Conservation (phyloP, 2,888 invertebrate genomes). For the Holacanthella duospinosa region DNA sequence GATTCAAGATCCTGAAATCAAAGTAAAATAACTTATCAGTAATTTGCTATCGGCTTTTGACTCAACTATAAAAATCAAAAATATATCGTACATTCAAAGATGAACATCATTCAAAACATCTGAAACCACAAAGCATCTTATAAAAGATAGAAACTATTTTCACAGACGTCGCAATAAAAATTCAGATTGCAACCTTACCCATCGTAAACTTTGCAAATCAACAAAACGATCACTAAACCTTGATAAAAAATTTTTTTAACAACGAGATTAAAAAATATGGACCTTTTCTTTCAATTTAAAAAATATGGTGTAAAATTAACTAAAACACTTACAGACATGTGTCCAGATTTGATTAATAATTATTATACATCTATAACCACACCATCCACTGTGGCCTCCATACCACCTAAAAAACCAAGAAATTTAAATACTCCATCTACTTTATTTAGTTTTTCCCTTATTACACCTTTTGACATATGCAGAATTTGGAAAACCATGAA, state of each 20-base stretch:
- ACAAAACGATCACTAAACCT: background rate
- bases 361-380: background rate
- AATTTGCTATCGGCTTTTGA: too few species aligned
- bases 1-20: too few species aligned
- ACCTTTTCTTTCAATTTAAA: background rate
- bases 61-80: too few species aligned
- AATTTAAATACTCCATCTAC: background rate
- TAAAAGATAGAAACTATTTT: background rate
- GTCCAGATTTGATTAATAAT: background rate
- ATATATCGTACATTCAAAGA: too few species aligned
- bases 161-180: background rate
- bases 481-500: background rate
- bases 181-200: too few species aligned
- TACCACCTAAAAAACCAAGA: background rate
- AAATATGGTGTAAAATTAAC: background rate
- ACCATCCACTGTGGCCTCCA: background rate
- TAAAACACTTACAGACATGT: too few species aligned
- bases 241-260: background rate
- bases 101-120: background rate
- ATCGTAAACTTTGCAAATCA: too few species aligned
- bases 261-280: background rate
- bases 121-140: background rate
- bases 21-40: background rate
- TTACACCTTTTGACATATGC: too few species aligned
- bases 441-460: background rate